Evolutionary conservation across 2,888 invertebrate genomes (phyloP), one percentile per base, ranked within the genome.

Genomic region (Drosophila tripunctata): DNA sequence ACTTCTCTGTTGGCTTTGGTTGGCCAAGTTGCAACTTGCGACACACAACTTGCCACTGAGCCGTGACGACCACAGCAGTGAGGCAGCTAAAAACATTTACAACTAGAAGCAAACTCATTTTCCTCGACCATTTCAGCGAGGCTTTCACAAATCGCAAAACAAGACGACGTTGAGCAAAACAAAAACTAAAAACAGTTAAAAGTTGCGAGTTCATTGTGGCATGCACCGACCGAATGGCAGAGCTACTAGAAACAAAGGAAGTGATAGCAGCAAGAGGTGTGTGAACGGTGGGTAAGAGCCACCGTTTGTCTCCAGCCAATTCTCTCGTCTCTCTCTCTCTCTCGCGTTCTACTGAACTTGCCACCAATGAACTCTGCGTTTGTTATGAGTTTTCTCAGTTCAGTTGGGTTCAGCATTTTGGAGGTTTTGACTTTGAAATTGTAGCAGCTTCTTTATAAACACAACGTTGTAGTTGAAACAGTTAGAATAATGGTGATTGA

Each of bases 401-500:
- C 31, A 41, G 35, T 55, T 55, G 31, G 30, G 64, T 45, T 67
- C 48, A 48, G 30, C 22, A 31, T 30, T 14, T 31, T 6, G 12
- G 17, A n/a, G n/a, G n/a, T n/a, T 22, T 48, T 8, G 17, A 14
- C 31, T 45, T 58, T 48, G 27, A 55, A 48, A 24, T 74, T 50
- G 35, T 36, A 21, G 45, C 70, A 51, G 77, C 78, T 78, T 55
- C 75, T 65, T 56, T 65, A 78, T 63, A 57, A 68, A 78, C 63
- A 65, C 55, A 60, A 40, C 52, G 61, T 48, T 47, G 27, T 50
- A 44, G 27, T 10, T n/a, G 3, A 61, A 75, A 82, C 86, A 83
- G 82, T 86, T 87, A 87, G 86, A 87, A 87, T 83, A 83, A 83
- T 87, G 86, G 88, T 87, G 82, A 83, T 83, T 87, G 88, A 83